A percentile compares a stretch with the other conserved stretches of the same genome.
Conservation (phyloP, 2,113 vertebrate species). For the Gymnogyps californianus region DNA sequence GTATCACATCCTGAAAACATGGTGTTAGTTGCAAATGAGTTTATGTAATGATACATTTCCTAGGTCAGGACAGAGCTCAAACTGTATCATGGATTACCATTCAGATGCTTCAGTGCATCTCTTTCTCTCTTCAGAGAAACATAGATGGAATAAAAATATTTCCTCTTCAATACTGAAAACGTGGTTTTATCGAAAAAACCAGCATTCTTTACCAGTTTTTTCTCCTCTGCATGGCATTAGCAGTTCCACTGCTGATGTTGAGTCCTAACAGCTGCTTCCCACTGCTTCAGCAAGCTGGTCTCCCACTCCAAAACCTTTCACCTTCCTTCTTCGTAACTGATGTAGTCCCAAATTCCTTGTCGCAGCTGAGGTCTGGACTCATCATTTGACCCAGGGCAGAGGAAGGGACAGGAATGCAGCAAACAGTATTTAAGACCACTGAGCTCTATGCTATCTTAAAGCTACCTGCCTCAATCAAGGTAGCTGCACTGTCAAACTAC, state of each 20-base stretch:
- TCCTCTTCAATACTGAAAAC: not conserved
- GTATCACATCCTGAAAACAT: not conserved
- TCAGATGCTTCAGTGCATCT: not conserved
- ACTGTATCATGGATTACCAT: not conserved
- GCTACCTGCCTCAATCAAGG: not conserved
- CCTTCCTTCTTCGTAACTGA: not conserved
- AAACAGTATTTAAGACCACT: not conserved
- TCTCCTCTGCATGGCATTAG: not conserved
- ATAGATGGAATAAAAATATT: not conserved
- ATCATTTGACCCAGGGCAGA: not conserved
- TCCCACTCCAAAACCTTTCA: not conserved
- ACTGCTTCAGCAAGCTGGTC: not conserved
- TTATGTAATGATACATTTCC: not conserved
- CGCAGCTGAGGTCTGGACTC: not conserved
- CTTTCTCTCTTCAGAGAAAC: not conserved
- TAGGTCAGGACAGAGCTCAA: not conserved
- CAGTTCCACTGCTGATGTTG: not conserved
- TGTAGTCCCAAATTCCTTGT: not conserved
- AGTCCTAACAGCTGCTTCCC: not conserved
- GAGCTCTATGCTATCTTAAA: not conserved
- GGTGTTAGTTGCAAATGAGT: not conserved
- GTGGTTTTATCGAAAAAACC: not conserved
- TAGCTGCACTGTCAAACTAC: not conserved
- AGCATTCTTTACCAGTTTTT: not conserved
- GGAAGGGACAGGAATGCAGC: not conserved